phyloP scores from a whole-genome alignment of 2,113 vertebrate species.

The human (Homo sapiens) region GRCh38 chr17:51722501-51723000 shows the following conservation, averaged over 20 bases:
- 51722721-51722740: slow-evolving; percentile 50
- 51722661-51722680: slow-evolving; percentile 3
- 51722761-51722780: slow-evolving; percentile 28
- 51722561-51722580: neutral
- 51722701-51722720: slow-evolving; percentile 62
- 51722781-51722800: neutral
- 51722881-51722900: neutral
- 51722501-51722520: neutral
- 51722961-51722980: neutral
- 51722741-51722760: slow-evolving; percentile 49
- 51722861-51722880: neutral
- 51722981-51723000: neutral
- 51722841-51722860: neutral
- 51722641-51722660: slow-evolving; percentile 41
- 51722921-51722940: neutral
- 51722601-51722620: slow-evolving; percentile 20
- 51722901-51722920: slow-evolving; percentile 15
- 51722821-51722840: slow-evolving; percentile 15
- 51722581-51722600: neutral
- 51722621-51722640: slow-evolving; percentile 36
- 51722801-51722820: slow-evolving; percentile 57
- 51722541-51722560: neutral
- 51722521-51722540: neutral
- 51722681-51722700: slow-evolving; percentile 58
- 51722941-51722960: neutral